These are phyloP conservation scores for Catharus minimus DNA, from an alignment of 2,113 vertebrate species.

Conservation along the genomic window DNA sequence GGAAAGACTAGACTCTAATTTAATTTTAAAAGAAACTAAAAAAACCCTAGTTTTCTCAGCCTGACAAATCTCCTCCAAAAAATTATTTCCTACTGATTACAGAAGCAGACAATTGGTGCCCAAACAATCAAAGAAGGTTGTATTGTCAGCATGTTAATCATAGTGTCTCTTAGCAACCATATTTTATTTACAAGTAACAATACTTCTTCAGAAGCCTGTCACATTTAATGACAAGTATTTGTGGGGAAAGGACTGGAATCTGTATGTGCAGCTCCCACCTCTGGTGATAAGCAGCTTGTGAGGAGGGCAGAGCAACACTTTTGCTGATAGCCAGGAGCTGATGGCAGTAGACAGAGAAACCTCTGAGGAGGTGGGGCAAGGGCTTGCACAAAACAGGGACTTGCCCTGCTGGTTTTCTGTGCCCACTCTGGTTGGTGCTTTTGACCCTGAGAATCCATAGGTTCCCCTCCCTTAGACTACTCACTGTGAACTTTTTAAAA, in stretches of 20 bases:
- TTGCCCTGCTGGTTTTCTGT: background rate
- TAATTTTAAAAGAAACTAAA: slow-evolving; percentile 38
- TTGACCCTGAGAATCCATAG: background rate
- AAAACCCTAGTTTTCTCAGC: slow-evolving; percentile 19
- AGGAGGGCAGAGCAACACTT: background rate
- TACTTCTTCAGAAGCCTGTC: slow-evolving; percentile 60
- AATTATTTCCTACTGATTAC: slow-evolving; percentile 75
- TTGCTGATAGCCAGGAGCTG: background rate
- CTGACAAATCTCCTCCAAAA: slow-evolving; percentile 68
- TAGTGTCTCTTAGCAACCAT: slow-evolving; percentile 75
- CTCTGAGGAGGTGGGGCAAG: background rate
- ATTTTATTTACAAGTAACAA: slow-evolving; percentile 69
- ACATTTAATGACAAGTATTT: slow-evolving; percentile 30
- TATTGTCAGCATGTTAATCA: slow-evolving; percentile 71
- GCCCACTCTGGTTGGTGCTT: background rate
- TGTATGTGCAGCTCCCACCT: background rate
- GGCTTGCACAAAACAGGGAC: background rate
- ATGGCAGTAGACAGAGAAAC: background rate
- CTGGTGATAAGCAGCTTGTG: background rate
- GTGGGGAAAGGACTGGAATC: slow-evolving; percentile 5
- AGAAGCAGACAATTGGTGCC: slow-evolving; percentile 70
- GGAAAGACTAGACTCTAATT: slow-evolving; percentile 55
- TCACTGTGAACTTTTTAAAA: background rate
- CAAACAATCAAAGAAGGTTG: slow-evolving; percentile 66
- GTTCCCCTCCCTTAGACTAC: background rate